These are phyloP conservation scores for Tenodera sinensis DNA, from an alignment of 2,888 invertebrate genomes.

Conservation along the genomic window DNA sequence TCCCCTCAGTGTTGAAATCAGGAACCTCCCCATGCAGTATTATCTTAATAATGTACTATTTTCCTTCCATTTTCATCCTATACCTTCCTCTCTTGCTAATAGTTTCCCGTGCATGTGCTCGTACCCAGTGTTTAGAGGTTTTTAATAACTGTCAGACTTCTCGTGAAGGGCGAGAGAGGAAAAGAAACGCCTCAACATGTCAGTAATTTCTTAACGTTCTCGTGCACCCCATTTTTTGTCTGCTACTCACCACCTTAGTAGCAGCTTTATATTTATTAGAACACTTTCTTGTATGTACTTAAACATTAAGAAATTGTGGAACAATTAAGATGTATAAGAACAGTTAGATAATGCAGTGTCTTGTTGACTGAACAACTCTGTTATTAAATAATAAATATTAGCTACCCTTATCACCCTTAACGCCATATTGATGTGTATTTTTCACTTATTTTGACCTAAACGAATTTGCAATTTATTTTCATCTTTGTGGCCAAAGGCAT, in stretches of 20 bases:
- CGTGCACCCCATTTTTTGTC: neutral
- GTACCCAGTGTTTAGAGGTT: slow-evolving; percentile 22
- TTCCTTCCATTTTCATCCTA: neutral
- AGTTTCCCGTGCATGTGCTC: neutral
- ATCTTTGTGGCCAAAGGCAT: too few species aligned
- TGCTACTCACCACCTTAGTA: neutral
- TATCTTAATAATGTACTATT: neutral
- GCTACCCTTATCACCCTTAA: too few species aligned
- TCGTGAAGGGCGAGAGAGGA: neutral
- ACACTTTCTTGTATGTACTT: too few species aligned
- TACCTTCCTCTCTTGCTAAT: neutral
- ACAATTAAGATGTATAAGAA: too few species aligned
- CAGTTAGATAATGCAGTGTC: too few species aligned
- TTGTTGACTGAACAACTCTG: too few species aligned
- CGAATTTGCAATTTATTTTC: too few species aligned
- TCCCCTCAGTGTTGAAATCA: neutral
- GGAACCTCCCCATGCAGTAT: neutral
- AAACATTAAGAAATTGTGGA: too few species aligned
- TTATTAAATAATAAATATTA: too few species aligned
- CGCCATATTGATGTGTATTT: too few species aligned
- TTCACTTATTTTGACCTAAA: too few species aligned
- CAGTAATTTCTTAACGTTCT: neutral
- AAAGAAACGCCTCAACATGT: neutral
- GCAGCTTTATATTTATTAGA: neutral
- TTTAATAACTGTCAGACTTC: slow-evolving; percentile 21